Conservation (phyloP, 64 coral and sea anemone genomes). For the Dendronephthya gigantea region DNA sequence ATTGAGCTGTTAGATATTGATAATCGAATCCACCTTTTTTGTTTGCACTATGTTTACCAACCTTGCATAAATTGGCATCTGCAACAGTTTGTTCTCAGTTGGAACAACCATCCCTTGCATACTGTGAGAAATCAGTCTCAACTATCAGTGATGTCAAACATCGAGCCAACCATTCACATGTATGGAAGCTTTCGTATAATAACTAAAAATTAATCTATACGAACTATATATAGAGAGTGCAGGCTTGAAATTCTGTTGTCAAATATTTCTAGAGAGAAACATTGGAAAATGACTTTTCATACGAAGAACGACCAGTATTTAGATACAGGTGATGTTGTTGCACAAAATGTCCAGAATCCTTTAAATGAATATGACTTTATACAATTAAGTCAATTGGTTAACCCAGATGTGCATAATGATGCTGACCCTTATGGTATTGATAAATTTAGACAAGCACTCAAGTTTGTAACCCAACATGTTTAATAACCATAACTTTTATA, state of each 20-base stretch:
- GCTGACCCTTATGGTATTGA: neutral
- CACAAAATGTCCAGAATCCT: neutral
- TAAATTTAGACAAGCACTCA: neutral
- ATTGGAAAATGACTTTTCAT: neutral
- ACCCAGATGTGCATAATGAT: neutral
- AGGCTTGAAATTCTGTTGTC: no score
- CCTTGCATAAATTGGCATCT: neutral
- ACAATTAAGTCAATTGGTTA: neutral
- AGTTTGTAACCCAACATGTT: neutral
- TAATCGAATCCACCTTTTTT: neutral
- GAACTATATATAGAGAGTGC: no score
- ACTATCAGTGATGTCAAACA: no score
- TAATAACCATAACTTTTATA: no score
- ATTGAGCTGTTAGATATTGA: neutral
- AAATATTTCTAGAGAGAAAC: neutral
- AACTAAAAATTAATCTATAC: no score
- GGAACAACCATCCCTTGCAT: neutral
- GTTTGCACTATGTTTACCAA: slow-evolving; percentile 8
- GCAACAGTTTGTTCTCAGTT: neutral
- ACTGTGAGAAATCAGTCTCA: neutral
- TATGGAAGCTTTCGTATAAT: no score
- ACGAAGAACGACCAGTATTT: neutral
- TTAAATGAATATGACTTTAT: neutral
- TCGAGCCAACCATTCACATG: no score
- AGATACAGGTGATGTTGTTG: neutral